Base-by-base conservation (phyloP, 2,888 invertebrate species). In the Zaprionus lineosus region DNA sequence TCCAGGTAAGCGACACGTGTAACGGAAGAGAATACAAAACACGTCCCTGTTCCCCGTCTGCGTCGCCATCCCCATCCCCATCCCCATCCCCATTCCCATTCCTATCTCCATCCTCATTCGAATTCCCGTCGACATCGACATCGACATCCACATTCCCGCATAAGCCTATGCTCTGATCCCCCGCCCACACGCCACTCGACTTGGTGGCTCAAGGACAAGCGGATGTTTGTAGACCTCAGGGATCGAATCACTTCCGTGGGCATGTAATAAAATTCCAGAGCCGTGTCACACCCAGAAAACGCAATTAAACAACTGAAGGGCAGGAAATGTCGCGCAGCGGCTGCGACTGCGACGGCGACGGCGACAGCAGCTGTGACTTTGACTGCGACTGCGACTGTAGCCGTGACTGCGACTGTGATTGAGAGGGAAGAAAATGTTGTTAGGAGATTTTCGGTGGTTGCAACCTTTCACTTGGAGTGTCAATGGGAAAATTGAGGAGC, bases 171-270 rank as follows among this genome's bases (percentile, higher is more conserved):
- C n/a, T n/a, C n/a, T n/a, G n/a, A 9, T 12, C 31, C 31, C 12
- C 34, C 26, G 11, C 18, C 39, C 28, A 33, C 9, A 21, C 14
- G 46, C 53, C 28, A 40, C 7, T 14, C 29, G 11, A 43, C 26
- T 46, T 51, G 57, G 68, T 64, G 65, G 59, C 67, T 81, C 84
- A 79, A 84, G 79, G 79, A 84, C 79, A 83, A 77, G 83, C 78
- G 78, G 78, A 78, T 83, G 83, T 79, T 76, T 72, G 74, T 71
- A 48, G 75, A 74, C 72, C 72, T 63, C 67, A 67, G 58, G 21
- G 72, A n/a, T 52, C 56, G 55, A 58, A 67, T 67, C 72, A 72
- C 73, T 74, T 74, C 74, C 74, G 75, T 43, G 60, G 46, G 41
- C 44, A 57, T 68, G 69, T 63, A 65, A 66, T 60, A 34, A 65